Conservation (phyloP, 37 sponge, comb jelly and placozoan species). For the Halichondria panicea region DNA sequence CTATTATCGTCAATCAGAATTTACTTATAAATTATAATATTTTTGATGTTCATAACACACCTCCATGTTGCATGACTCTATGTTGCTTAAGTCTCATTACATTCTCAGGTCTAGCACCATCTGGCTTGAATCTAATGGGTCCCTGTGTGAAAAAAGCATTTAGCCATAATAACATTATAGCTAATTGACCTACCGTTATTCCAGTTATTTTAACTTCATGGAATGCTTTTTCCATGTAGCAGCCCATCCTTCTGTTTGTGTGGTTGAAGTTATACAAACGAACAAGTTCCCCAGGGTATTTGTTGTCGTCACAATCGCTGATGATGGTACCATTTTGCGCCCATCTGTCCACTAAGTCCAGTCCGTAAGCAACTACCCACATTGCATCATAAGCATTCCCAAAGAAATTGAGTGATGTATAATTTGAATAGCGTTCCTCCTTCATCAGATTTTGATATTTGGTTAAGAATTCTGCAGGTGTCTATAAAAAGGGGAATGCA, state of each 20-base stretch:
- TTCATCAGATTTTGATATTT: background rate
- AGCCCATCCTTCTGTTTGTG: conserved; percentile 10
- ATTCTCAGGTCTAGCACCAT: conserved; percentile 10
- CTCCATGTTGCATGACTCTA: background rate
- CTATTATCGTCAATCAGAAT: background rate
- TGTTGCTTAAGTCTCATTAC: background rate
- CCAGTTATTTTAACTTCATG: background rate
- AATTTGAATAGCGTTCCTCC: background rate
- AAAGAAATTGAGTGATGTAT: background rate
- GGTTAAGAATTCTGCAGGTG: background rate
- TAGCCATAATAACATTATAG: too few relatives aligned
- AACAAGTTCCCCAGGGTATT: conserved; percentile 13
- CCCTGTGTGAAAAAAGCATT: too few relatives aligned
- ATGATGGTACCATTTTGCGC: background rate
- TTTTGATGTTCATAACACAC: too few relatives aligned
- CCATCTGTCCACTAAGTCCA: background rate
- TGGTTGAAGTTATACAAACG: conserved; percentile 10
- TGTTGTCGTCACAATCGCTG: conserved; percentile 11
- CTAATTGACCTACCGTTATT: conserved; percentile 21
- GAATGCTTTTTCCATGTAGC: background rate
- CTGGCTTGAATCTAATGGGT: background rate
- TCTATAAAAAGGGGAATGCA: background rate
- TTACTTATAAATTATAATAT: too few relatives aligned
- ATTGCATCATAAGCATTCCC: conserved; percentile 21
- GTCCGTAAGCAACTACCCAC: conserved; percentile 14